Conservation (phyloP, 2,113 vertebrate species). For the Equus quagga region DNA sequence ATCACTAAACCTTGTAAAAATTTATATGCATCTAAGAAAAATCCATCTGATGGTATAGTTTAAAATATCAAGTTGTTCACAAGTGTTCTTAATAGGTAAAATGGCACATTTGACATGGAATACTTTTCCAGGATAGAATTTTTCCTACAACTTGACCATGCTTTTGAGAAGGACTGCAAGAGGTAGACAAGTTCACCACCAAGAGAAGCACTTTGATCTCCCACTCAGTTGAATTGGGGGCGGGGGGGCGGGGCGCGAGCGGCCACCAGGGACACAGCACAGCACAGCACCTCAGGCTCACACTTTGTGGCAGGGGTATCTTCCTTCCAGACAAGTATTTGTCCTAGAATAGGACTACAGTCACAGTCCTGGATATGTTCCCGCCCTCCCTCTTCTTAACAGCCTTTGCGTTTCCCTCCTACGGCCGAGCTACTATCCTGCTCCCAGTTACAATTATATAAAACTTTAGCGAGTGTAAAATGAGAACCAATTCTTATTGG, state of each 20-base stretch:
- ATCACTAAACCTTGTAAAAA: conserved; percentile 7
- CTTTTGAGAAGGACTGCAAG: conserved; percentile 3
- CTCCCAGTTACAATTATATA: neutral
- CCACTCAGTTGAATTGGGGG: neutral
- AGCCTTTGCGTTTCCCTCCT: neutral
- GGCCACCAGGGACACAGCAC: neutral
- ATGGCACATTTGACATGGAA: neutral
- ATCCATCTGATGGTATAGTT: neutral
- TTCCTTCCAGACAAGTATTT: neutral
- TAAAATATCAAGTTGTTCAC: neutral
- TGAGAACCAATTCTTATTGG: neutral
- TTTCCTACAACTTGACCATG: neutral
- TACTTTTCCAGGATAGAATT: neutral
- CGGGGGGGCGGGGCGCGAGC: fast-evolving
- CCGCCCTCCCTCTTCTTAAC: neutral
- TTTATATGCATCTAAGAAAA: neutral
- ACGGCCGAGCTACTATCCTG: neutral
- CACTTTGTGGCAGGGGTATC: neutral
- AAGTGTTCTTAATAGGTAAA: conserved; percentile 1
- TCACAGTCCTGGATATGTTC: neutral
- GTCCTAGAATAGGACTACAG: neutral
- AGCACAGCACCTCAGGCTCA: neutral
- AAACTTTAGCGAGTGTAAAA: neutral
- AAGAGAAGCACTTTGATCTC: neutral
- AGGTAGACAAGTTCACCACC: neutral